Evolutionary conservation across 2,888 invertebrate species (phyloP).

Genomic region (Anticlea derivata): DNA sequence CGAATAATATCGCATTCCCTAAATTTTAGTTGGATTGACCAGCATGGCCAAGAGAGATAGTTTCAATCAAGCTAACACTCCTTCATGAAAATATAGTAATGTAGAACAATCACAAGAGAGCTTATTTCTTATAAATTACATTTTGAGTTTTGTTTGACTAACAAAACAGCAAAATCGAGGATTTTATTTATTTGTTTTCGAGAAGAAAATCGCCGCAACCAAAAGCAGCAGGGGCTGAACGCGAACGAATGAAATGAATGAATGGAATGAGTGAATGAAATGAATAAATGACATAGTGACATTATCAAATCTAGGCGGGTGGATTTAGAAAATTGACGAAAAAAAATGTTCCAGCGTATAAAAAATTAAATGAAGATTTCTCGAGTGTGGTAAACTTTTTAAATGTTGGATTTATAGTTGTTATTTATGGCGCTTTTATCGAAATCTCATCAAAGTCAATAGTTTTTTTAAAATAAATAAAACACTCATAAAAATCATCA

Average conservation of each 20-base stretch:
- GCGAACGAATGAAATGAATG: neutral
- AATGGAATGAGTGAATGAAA: neutral
- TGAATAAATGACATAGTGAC: neutral
- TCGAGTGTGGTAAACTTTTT: no score
- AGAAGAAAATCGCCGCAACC: constrained; percentile 13
- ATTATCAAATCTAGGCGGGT: no score
- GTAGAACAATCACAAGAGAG: neutral
- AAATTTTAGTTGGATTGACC: constrained; percentile 8
- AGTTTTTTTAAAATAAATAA: no score
- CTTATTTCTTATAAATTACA: neutral
- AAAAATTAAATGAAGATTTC: no score
- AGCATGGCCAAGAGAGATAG: constrained; percentile 17
- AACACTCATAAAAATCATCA: no score
- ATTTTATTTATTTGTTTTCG: neutral
- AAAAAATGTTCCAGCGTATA: no score
- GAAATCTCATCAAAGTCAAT: no score
- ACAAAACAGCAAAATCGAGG: neutral
- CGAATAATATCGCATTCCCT: constrained; percentile 13
- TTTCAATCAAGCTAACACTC: constrained; percentile 1
- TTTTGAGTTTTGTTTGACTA: constrained; percentile 1
- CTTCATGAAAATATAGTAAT: neutral
- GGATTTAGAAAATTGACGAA: no score
- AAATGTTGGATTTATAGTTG: no score
- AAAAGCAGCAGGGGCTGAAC: neutral
- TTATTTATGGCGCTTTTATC: no score